Evolutionary conservation across 2,888 invertebrate genomes (phyloP), one percentile per base, ranked within the genome.

Genomic region (Nymphalis polychloros): DNA sequence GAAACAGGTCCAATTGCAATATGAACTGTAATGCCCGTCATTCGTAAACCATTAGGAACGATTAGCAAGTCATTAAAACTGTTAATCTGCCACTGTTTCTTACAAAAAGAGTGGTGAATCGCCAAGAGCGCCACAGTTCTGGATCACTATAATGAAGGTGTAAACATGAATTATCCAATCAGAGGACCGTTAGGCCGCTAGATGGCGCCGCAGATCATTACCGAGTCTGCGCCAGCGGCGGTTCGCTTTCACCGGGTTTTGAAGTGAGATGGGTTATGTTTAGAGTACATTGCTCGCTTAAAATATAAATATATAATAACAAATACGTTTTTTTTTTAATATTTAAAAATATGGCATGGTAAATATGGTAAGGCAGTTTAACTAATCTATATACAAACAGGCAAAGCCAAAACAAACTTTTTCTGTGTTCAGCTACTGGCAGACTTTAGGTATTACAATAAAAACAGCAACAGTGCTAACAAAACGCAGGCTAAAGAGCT

Each of bases 151-250:
- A 84, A 85, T 86, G 79, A 81, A 87, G 83, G 84, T 85, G 84
- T 85, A 85, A 84, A 86, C 84, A 86, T 84, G 83, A 85, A 89
- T 89, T 85, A 88, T 83, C 87, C 85, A 89, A 89, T 90, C 88
- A 79, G 78, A 71, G 75, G 74, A 73, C 87, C 88, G 88, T 87
- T 89, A 88, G 73, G 77, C 78, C 81, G 82, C 79, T 82, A 84
- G 84, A 80, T 82, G 88, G 89, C 89, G 88, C 88, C 88, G 75
- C 72, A 68, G 77, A 75, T 82, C 84, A 88, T 87, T 86, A 85
- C 78, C 76, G 74, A 78, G 88, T 86, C 87, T 87, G 85, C 81
- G 81, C 77, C 61, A 72, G 80, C 80, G 81, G 76, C 71, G 69
- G 60, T 60, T 31, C 17, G 35, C 75, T 75, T 72, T 74, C 72